phyloP scores from a whole-genome alignment of 2,888 invertebrate genomes.

The Ormia ochracea region DNA sequence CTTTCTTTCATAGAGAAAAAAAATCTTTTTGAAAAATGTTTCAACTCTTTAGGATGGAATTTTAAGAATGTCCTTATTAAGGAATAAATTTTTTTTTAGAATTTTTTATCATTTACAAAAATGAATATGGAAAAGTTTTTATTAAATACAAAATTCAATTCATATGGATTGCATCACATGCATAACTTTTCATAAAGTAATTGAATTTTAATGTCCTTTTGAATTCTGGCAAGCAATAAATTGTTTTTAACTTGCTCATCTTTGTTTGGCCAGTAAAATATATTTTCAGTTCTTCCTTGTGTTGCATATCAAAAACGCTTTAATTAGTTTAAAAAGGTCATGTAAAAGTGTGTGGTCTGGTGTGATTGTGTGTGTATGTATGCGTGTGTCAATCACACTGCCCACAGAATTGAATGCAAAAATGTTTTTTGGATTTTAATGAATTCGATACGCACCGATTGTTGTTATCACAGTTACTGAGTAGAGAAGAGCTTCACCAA shows the following conservation, averaged over 20 bases:
- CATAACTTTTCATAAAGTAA: neutral
- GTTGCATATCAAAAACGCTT: constrained; percentile 16
- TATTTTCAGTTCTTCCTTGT: neutral
- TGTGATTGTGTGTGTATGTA: neutral
- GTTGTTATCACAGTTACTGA: constrained; percentile 92
- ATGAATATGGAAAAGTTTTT: too few species aligned
- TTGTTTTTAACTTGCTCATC: neutral
- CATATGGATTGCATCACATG: neutral
- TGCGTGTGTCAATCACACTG: neutral
- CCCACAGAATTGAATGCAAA: neutral
- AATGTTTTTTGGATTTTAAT: constrained; percentile 11
- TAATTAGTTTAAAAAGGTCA: constrained; percentile 48
- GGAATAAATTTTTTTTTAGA: too few species aligned
- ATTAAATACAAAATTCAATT: neutral
- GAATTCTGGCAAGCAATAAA: neutral
- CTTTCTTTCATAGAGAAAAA: too few species aligned
- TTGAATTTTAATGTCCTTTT: neutral
- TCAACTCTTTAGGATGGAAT: too few species aligned
- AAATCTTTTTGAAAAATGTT: too few species aligned
- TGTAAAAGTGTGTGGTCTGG: neutral
- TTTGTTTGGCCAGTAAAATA: neutral
- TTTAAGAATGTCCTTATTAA: too few species aligned
- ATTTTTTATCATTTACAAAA: too few species aligned
- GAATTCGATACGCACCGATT: constrained; percentile 82
- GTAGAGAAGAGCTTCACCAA: constrained; percentile 89